A percentile compares a stretch with the other conserved stretches of the same genome.
Evolutionary conservation across 2,888 invertebrate species (phyloP).

Genomic region (Melikaiella ostensackeni): DNA sequence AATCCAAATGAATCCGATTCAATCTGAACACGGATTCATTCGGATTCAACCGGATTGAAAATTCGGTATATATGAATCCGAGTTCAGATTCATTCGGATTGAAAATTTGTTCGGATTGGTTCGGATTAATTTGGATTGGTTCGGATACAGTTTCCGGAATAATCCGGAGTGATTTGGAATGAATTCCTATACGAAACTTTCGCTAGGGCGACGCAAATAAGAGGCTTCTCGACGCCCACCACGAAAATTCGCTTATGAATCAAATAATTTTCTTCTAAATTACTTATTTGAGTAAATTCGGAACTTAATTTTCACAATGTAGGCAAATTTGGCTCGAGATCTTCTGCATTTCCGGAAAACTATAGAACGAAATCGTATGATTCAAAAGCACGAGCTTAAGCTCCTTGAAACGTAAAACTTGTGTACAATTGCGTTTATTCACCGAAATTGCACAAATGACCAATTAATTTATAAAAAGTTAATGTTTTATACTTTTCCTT

Average conservation of each 20-base stretch:
- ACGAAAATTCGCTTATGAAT: constrained; percentile 9
- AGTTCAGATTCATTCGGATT: too few species aligned
- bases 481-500: not conserved
- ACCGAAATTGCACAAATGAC: not conserved
- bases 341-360: constrained; percentile 7
- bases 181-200: too few species aligned
- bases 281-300: not conserved
- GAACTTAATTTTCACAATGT: not conserved
- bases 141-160: too few species aligned
- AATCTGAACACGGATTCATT: too few species aligned
- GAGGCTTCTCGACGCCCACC: not conserved
- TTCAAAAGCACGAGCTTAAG: not conserved
- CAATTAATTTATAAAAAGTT: not conserved
- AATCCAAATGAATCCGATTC: too few species aligned
- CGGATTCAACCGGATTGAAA: too few species aligned
- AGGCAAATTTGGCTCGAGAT: not conserved
- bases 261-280: not conserved
- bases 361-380: not conserved
- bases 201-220: too few species aligned
- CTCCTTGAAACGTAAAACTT: not conserved
- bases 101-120: too few species aligned
- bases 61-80: too few species aligned
- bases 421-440: not conserved
- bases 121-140: too few species aligned
- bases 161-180: too few species aligned